Evolutionary conservation across 2,888 invertebrate species (phyloP).

Genomic region (Eulithis prunata): DNA sequence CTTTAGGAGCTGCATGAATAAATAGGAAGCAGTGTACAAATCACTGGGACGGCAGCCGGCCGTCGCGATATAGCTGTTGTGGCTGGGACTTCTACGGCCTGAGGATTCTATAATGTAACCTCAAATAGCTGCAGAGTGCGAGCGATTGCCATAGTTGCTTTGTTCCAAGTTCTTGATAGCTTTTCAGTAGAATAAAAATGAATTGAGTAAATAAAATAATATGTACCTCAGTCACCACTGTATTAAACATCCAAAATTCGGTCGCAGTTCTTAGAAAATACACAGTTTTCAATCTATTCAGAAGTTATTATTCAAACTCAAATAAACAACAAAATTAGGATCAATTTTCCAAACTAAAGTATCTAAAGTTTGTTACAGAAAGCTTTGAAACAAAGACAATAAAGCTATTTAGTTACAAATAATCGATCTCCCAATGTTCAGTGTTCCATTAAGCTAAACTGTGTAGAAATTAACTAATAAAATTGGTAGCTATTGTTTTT

Average conservation of each 20-base stretch:
- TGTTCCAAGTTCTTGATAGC: slow-evolving; percentile 7
- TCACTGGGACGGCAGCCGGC: slow-evolving; percentile 55
- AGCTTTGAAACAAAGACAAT: slow-evolving; percentile 18
- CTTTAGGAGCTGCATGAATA: slow-evolving; percentile 77
- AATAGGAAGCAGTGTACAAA: slow-evolving; percentile 77
- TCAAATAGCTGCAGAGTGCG: slow-evolving; percentile 11
- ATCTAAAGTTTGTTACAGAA: slow-evolving; percentile 15
- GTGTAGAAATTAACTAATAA: slow-evolving; percentile 47
- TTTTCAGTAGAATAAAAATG: no score
- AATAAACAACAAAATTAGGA: slow-evolving; percentile 1
- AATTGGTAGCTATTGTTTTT: slow-evolving; percentile 35
- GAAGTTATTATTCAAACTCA: background rate
- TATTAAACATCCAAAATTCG: no score
- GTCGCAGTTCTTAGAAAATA: no score
- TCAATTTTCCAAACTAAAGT: slow-evolving; percentile 14
- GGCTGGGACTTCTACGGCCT: slow-evolving; percentile 21
- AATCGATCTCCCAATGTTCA: slow-evolving; percentile 21
- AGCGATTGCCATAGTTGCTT: slow-evolving; percentile 15
- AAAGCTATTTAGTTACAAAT: slow-evolving; percentile 29
- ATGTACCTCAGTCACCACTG: no score
- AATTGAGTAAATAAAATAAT: no score
- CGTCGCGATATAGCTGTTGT: slow-evolving; percentile 49
- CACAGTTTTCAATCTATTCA: background rate
- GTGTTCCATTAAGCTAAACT: slow-evolving; percentile 49
- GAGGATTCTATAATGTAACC: slow-evolving; percentile 27